Evolutionary conservation across 2,888 invertebrate species (phyloP).

Genomic region (Craniophora ligustri): DNA sequence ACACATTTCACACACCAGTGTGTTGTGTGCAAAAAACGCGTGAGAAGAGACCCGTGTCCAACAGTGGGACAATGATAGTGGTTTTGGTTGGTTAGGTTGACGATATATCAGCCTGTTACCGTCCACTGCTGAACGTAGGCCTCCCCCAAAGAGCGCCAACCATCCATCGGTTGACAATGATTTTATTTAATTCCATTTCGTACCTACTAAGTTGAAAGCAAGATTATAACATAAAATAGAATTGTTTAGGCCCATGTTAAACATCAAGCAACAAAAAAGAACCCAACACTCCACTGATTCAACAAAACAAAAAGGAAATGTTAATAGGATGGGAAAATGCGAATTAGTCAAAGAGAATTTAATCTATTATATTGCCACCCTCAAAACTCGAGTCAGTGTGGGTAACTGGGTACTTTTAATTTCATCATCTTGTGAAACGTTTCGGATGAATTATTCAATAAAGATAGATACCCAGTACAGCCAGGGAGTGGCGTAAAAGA

Average conservation of each 20-base stretch:
- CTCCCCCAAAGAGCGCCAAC: too few species aligned
- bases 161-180: too few species aligned
- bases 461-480: constrained; percentile 21
- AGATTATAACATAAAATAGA: constrained; percentile 11
- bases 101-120: too few species aligned
- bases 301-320: constrained; percentile 23
- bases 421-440: constrained; percentile 39
- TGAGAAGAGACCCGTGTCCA: too few species aligned
- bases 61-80: too few species aligned
- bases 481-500: constrained; percentile 17
- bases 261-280: constrained; percentile 13
- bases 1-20: too few species aligned
- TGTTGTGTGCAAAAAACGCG: too few species aligned
- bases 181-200: too few species aligned
- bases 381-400: constrained; percentile 29
- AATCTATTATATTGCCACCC: constrained; percentile 41
- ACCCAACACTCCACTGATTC: constrained; percentile 21
- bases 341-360: constrained; percentile 45
- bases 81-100: too few species aligned
- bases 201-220: constrained; percentile 7
- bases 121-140: too few species aligned
- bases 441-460: constrained; percentile 46
- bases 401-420: constrained; percentile 45
- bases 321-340: constrained; percentile 36
- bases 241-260: neutral